Evolutionary conservation across 2,888 invertebrate species (phyloP), one percentile per base, ranked within the genome.

Genomic region (Lottia gigantea): DNA sequence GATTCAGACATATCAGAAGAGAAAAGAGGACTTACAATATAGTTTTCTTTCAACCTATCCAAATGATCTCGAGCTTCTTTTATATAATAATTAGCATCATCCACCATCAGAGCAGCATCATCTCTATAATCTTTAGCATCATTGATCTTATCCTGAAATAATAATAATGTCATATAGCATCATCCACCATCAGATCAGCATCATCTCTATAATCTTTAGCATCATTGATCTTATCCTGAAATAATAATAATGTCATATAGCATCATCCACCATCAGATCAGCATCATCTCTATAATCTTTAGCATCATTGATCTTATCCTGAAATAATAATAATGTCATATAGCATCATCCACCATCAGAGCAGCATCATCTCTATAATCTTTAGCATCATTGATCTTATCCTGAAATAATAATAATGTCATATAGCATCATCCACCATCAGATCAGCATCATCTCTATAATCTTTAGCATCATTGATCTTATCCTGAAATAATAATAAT

Each of bases 151-250:
- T 73, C 70, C 82, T 82, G 75, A 23, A 71, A 69, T 19, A 63
- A 55, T 14, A 19, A 31, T 45, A n/a, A 61, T 23, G n/a, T n/a
- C n/a, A 31, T 31, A 31, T 63, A 0, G 77, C 76, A 47, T 78
- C 79, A 31, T 76, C 68, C 47, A 79, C 40, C 23, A 79, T n/a
- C 25, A 75, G 46, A 1, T 72, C 73, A 25, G 77, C 76, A n/a
- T 75, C 75, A 19, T 62, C 70, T 47, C 72, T 73, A 67, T 77
- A 61, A 7, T 67, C 67, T 45, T 67, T 67, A 19, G 77, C 64
- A 14, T 77, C 76, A 31, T 72, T 66, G 14, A 78, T 64, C 15
- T 75, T 70, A 14, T 73, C 70, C 82, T 82, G 75, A 23, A 71
- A 69, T 19, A 63, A 55, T 14, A 19, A 31, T 45, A n/a, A 61